Evolutionary conservation across 2,888 invertebrate genomes (phyloP).

Genomic region (Xanthorhoe spadicearia): DNA sequence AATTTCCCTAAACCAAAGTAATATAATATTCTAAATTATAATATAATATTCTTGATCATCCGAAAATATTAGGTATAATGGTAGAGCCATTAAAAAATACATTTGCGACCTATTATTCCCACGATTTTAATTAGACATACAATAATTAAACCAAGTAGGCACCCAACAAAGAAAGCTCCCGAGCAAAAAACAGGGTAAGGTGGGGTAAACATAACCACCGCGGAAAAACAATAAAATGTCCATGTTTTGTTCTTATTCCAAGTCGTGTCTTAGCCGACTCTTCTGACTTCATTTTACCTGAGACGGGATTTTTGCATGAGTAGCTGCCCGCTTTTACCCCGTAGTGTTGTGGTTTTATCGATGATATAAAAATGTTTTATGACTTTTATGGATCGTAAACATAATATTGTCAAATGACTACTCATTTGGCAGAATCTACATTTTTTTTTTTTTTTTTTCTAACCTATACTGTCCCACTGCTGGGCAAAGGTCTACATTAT

Average conservation of each 20-base stretch:
- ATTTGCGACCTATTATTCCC: too few relatives aligned
- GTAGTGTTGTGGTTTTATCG: conserved; percentile 47
- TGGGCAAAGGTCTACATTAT: too few relatives aligned
- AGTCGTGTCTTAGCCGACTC: conserved; percentile 55
- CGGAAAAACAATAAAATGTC: conserved; percentile 49
- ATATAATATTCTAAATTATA: too few relatives aligned
- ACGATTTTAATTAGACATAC: background rate
- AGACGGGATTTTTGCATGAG: conserved; percentile 68
- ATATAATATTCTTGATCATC: too few relatives aligned
- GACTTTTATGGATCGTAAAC: background rate
- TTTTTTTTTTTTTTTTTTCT: too few relatives aligned
- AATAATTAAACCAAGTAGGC: conserved; percentile 4
- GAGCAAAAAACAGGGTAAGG: conserved; percentile 28
- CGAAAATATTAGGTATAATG: too few relatives aligned
- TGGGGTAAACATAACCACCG: conserved; percentile 38
- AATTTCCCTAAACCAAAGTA: too few relatives aligned
- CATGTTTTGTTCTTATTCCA: conserved; percentile 55
- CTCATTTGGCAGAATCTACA: too few relatives aligned
- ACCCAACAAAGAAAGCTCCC: conserved; percentile 25
- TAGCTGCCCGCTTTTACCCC: conserved; percentile 52
- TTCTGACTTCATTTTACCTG: conserved; percentile 67
- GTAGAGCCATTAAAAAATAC: too few relatives aligned
- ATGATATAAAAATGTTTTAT: conserved; percentile 30
- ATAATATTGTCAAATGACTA: too few relatives aligned
- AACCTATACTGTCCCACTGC: too few relatives aligned